These are phyloP conservation scores for Venusia cambrica DNA, from an alignment of 2,888 invertebrate species.

Conservation along the genomic window DNA sequence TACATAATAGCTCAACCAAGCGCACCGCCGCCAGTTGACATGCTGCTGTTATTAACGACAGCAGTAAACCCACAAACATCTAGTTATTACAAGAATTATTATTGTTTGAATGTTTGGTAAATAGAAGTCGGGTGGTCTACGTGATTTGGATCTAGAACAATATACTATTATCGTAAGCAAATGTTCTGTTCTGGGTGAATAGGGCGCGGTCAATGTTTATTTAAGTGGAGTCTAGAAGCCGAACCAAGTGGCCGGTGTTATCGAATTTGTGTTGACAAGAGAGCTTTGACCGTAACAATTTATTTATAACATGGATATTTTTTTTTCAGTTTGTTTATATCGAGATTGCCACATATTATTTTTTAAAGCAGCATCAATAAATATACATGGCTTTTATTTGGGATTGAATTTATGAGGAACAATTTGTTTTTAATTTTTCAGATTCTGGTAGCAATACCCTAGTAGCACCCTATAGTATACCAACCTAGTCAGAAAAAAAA, in stretches of 20 bases:
- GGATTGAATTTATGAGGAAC: too few relatives aligned
- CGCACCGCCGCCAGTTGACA: conserved; percentile 36
- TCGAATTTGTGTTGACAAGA: conserved; percentile 26
- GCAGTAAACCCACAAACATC: conserved; percentile 37
- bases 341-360: conserved; percentile 6
- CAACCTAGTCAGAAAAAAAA: too few relatives aligned
- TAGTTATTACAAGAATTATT: conserved; percentile 41
- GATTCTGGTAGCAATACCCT: too few relatives aligned
- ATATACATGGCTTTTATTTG: too few relatives aligned
- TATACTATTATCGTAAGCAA: conserved; percentile 24
- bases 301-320: conserved; percentile 17
- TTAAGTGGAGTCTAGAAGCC: conserved; percentile 25
- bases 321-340: conserved; percentile 17
- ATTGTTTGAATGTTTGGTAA: conserved; percentile 33
- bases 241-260: conserved; percentile 19
- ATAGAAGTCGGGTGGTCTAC: conserved; percentile 35
- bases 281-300: conserved; percentile 19
- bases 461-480: too few relatives aligned
- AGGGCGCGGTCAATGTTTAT: conserved; percentile 26
- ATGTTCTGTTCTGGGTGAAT: conserved; percentile 22
- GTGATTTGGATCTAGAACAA: conserved; percentile 24
- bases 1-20: too few relatives aligned
- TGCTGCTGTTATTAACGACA: conserved; percentile 53
- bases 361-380: too few relatives aligned
- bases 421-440: too few relatives aligned